Evolutionary conservation across 2,797 vertebrate genomes (phyloP), one percentile per base, ranked within the genome.

Genomic region (Gadopsis marmoratus): DNA sequence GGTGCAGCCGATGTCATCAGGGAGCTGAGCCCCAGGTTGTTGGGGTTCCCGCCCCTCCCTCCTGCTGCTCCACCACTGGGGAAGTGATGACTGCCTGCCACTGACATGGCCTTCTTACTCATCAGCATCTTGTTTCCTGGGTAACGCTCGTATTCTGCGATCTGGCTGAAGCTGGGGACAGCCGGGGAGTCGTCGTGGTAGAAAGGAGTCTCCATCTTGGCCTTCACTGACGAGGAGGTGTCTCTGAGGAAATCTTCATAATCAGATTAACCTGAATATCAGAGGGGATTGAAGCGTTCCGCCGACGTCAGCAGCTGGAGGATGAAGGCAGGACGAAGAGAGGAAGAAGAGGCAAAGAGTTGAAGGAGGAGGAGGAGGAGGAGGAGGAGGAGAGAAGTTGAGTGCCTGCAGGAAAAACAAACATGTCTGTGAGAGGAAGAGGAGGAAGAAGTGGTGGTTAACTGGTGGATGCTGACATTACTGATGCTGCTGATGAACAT

Each of bases 201-300:
- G 86, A 96, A 95, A 76, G 95, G 94, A 73, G 94, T 95, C 83
- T 95, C 95, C 95, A 95, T 96, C 70, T 78, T 87, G 78, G 59
- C 55, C 21, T 76, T 91, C 88, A 89, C 72, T 84, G 89, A 90
- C 53, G 23, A 74, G 87, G 89, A 90, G 74, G 78, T 39, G 77
- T 88, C 91, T 86, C 87, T 68, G 80, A 79, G 69, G 59, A 73
- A 81, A 88, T 84, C 86, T 85, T 93, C 93, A 95, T 94, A 94
- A 95, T 95, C 87, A 90, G 94, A 90, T 93, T 92, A 89, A 70
- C 80, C 81, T 70, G 74, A 74, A 85, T 90, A 92, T 89, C 68
- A 78, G 50, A 86, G 67, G 54, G 77, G 87, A 88, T 87, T 86
- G 68, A 86, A 88, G 89, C 4, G 41, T 79, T 93, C 86, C 88